Conservation (phyloP, 2,888 invertebrate genomes). For the Coelogynopora nodosa region DNA sequence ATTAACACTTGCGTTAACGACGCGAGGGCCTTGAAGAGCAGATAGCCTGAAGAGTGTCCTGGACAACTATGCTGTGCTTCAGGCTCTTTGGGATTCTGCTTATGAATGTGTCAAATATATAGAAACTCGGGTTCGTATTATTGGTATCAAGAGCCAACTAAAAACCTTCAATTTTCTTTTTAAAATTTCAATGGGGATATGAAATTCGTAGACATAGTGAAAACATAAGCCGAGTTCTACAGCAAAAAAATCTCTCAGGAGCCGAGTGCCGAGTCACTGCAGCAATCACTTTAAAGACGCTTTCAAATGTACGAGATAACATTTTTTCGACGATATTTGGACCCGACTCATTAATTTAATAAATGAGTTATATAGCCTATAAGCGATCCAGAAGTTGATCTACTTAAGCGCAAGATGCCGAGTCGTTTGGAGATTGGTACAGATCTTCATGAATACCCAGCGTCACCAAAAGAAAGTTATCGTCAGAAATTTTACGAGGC, state of each 20-base stretch:
- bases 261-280: background rate
- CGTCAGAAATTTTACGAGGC: background rate
- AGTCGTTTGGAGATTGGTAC: background rate
- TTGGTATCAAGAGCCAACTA: too few species aligned
- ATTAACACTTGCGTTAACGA: too few species aligned
- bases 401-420: background rate
- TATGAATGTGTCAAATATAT: too few species aligned
- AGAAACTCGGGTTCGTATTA: too few species aligned
- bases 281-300: background rate
- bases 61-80: too few species aligned
- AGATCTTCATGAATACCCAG: background rate
- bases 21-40: too few species aligned
- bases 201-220: background rate
- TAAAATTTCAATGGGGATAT: background rate
- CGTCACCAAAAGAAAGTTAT: background rate
- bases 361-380: background rate
- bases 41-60: too few species aligned
- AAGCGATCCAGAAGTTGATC: background rate
- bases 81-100: too few species aligned
- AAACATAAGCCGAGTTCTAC: background rate
- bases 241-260: background rate
- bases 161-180: too few species aligned
- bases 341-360: background rate
- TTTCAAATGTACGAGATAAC: background rate
- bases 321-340: background rate